These are phyloP conservation scores for Diuraphis noxia DNA, from an alignment of 1,140 invertebrate genomes.

Conservation along the genomic window DNA sequence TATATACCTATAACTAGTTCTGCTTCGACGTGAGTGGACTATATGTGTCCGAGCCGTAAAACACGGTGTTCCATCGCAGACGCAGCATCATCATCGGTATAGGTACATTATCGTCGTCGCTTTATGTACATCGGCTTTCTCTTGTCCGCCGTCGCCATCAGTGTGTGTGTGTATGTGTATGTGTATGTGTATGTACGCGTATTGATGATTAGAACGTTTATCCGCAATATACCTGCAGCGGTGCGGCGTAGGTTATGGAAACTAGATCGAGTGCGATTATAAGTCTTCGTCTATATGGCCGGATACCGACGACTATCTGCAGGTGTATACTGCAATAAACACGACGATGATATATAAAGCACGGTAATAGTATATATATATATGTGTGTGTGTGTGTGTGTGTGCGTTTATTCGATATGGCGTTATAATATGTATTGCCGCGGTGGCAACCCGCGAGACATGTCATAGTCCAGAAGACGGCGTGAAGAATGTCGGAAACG, in stretches of 20 bases:
- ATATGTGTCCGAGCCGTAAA: constrained; percentile 14
- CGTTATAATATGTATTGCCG: neutral
- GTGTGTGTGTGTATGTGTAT: neutral
- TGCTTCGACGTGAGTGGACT: neutral
- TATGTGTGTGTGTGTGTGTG: neutral
- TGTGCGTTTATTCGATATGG: neutral
- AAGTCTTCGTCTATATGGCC: neutral
- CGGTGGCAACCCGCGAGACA: neutral
- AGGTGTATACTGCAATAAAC: neutral
- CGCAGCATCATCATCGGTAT: neutral
- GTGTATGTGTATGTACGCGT: neutral
- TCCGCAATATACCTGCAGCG: neutral
- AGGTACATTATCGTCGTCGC: constrained; percentile 3
- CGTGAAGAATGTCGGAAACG: neutral
- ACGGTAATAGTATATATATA: neutral
- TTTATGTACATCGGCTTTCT: constrained; percentile 20
- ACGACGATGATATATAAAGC: neutral
- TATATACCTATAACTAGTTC: neutral
- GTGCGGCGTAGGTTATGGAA: neutral
- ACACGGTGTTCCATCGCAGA: neutral
- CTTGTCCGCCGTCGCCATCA: neutral
- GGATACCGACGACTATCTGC: neutral
- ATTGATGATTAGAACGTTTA: constrained; percentile 22
- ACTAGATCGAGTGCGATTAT: constrained; percentile 18
- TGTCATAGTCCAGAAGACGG: neutral